Base-by-base conservation (phyloP, 2,797 vertebrate species). In the Halcyon leucocephala region DNA sequence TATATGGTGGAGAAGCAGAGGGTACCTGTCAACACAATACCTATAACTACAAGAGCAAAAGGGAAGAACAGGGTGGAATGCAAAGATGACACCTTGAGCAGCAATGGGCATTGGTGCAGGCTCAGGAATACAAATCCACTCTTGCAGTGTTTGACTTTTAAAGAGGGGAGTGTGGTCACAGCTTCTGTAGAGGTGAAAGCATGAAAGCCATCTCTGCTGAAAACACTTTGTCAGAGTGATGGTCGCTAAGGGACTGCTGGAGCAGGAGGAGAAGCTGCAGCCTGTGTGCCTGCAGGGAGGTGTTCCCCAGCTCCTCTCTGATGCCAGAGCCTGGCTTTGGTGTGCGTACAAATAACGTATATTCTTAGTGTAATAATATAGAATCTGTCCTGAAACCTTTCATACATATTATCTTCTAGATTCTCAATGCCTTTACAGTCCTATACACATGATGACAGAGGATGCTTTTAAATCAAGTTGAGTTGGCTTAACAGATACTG, bases 341-440 rank as follows among this genome's bases (percentile, higher is more conserved):
- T 24, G 49, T n/a, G n/a, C n/a, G n/a, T n/a, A 49, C 7, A 90
- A 87, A 48, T 25, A 46, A 33, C 5, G 22, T n/a, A 6, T 22
- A 2, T 73, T 73, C 37, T 81, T 41, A 29, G 7, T 2, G 14
- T 2, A 26, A 14, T 20, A 4, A 16, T 13, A 6, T 0, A 51
- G 42, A 77, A 31, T 11, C 22, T 73, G 14, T 14, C 15, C 76
- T 35, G 51, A 24, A 71, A 35, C 19, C 25, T 39, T 61, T 18
- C 51, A 3, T 6, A 33, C 19, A 1, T 29, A 9, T 35, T 57
- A 28, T 37, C 18, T 29, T 37, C 39, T 14, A 20, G 20, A 6
- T 4, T 5, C 41, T 80, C 22, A 3, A 5, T 33, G 41, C 9
- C 57, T 55, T 39, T 57, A 46, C 35, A 61, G 64, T 14, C 3